A percentile compares a stretch with the other conserved stretches of the same genome.
Conservation (phyloP, 2,113 vertebrate species). For the Clupea harengus region DNA sequence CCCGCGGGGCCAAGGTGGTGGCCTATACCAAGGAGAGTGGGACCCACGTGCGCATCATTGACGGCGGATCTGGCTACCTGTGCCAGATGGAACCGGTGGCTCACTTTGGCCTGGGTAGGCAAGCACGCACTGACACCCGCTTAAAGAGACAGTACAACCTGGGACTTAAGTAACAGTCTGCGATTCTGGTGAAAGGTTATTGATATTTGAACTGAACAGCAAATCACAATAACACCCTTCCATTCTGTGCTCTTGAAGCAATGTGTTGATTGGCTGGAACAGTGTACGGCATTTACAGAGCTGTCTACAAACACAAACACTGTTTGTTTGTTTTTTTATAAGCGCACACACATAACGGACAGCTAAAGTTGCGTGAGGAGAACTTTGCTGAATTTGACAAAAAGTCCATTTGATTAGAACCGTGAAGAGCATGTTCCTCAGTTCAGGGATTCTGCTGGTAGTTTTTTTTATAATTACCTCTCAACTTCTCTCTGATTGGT, state of each 20-base stretch:
- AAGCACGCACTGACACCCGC: not conserved
- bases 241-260: too few species aligned
- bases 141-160: not conserved
- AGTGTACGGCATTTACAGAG: too few species aligned
- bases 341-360: too few species aligned
- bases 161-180: not conserved
- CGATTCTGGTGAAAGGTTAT: not conserved
- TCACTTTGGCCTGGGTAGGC: constrained; percentile 86
- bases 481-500: constrained; percentile 19
- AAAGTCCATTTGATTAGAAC: too few species aligned
- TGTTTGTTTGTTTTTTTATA: too few species aligned
- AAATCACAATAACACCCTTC: too few species aligned
- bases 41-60: constrained; percentile 84
- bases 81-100: constrained; percentile 95
- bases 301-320: too few species aligned
- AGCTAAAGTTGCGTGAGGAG: too few species aligned
- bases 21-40: constrained; percentile 82
- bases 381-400: too few species aligned
- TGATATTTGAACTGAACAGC: too few species aligned
- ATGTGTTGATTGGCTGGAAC: too few species aligned
- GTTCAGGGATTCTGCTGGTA: too few species aligned
- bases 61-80: constrained; percentile 87
- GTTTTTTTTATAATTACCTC: not conserved
- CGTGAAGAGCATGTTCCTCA: not conserved
- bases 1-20: constrained; percentile 85